Evolutionary conservation across 2,797 vertebrate species (phyloP).

Genomic region (Rhodeus uyekii): DNA sequence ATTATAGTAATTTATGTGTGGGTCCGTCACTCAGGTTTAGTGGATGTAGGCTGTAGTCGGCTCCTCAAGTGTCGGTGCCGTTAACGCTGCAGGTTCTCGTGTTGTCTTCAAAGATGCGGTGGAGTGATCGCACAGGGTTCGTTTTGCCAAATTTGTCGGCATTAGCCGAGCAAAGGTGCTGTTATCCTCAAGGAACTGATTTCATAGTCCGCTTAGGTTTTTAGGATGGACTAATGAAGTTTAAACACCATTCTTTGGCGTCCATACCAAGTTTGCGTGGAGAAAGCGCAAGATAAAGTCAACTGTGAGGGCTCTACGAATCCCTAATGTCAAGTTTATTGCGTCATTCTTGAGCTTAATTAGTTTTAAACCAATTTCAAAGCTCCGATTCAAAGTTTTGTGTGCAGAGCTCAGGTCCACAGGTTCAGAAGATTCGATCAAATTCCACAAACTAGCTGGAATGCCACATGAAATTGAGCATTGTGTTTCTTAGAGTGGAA

Average conservation of each 20-base stretch:
- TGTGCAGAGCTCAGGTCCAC: not conserved
- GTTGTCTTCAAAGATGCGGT: slow-evolving; percentile 15
- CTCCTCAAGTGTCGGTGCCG: slow-evolving; percentile 11
- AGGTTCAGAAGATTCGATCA: not conserved
- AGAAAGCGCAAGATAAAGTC: not conserved
- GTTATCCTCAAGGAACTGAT: not conserved
- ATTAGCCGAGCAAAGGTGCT: not conserved
- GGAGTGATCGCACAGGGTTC: slow-evolving; percentile 13
- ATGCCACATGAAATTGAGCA: not conserved
- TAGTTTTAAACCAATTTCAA: not conserved
- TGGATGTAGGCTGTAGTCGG: not conserved
- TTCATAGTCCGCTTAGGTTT: not conserved
- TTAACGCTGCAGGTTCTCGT: slow-evolving; percentile 20
- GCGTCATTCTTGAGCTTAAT: slow-evolving; percentile 1
- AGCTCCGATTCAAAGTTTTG: not conserved
- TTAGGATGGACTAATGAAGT: slow-evolving; percentile 6
- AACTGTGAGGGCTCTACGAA: not conserved
- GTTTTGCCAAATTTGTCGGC: not conserved
- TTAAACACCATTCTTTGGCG: not conserved
- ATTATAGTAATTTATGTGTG: not conserved
- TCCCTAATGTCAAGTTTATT: slow-evolving; percentile 4
- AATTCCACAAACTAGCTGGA: not conserved
- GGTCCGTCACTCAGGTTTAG: not conserved
- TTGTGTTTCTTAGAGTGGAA: slow-evolving; percentile 32
- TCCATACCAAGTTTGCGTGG: not conserved